These are phyloP conservation scores for Rhea pennata DNA, from an alignment of 2,113 vertebrate species.

Conservation along the genomic window DNA sequence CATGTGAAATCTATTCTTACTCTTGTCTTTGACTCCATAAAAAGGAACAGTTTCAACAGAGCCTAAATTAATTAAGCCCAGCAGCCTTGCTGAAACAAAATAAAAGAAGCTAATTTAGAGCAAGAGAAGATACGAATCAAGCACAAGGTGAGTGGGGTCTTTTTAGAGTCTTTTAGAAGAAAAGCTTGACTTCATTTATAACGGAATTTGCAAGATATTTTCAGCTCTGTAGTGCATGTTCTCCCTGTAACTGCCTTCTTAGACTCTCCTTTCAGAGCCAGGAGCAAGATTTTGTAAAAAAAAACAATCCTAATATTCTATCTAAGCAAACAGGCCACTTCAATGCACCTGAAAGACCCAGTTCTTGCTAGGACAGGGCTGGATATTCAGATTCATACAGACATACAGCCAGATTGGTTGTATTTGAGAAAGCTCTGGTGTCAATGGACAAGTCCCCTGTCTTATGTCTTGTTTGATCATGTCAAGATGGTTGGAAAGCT, in stretches of 20 bases:
- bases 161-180: background rate
- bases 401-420: fast-evolving
- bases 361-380: background rate
- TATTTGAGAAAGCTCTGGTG: background rate
- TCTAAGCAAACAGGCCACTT: background rate
- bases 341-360: background rate
- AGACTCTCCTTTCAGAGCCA: background rate
- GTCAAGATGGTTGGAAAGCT: background rate
- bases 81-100: background rate
- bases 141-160: background rate
- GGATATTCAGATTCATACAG: background rate
- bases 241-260: background rate
- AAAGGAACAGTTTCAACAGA: background rate
- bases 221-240: background rate
- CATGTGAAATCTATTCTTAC: background rate
- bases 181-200: background rate
- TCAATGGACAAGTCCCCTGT: background rate
- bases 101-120: background rate
- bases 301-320: fast-evolving
- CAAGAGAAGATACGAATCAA: background rate
- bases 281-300: background rate
- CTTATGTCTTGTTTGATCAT: background rate
- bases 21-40: background rate
- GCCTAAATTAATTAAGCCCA: background rate
- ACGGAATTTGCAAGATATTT: background rate